Conservation (phyloP, 2,113 vertebrate genomes). For the Myiagra hebetior region DNA sequence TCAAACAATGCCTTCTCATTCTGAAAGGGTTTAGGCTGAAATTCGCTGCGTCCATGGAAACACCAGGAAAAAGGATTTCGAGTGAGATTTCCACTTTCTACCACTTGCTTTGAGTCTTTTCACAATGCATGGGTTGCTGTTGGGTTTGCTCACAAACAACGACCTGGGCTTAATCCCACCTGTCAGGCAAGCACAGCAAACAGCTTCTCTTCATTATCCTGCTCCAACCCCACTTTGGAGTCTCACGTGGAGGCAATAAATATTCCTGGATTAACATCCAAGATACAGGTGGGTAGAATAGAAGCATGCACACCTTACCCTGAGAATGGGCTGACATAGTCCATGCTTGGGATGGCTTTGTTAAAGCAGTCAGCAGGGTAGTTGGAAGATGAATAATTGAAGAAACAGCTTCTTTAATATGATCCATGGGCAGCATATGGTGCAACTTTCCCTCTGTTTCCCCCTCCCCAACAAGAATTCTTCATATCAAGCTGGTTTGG, state of each 20-base stretch:
- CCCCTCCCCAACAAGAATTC: slow-evolving; percentile 18
- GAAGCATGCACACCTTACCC: slow-evolving; percentile 8
- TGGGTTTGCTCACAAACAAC: background rate
- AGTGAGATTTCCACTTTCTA: slow-evolving; percentile 34
- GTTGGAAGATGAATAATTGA: slow-evolving; percentile 1
- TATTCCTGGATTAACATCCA: slow-evolving; percentile 20
- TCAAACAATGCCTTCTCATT: slow-evolving; percentile 7
- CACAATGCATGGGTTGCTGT: background rate
- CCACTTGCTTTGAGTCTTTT: slow-evolving; percentile 6
- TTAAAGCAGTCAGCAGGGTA: slow-evolving; percentile 18
- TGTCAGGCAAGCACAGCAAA: background rate
- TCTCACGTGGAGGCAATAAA: slow-evolving; percentile 6
- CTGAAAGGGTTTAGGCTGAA: background rate
- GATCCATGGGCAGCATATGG: background rate
- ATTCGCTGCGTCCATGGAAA: slow-evolving; percentile 9
- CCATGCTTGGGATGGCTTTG: slow-evolving; percentile 1
- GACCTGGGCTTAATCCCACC: background rate
- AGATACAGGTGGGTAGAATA: background rate
- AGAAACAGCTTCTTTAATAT: slow-evolving; percentile 42
- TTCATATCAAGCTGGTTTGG: slow-evolving; percentile 35
- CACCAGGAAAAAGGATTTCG: slow-evolving; percentile 1
- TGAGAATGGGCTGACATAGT: background rate
- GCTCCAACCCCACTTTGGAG: background rate
- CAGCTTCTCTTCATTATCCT: slow-evolving; percentile 15
- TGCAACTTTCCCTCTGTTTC: background rate